Percentiles rank a stretch among this genome's conserved stretches.
Conservation (phyloP, 2,797 vertebrate genomes). For the Chrosomus eos region DNA sequence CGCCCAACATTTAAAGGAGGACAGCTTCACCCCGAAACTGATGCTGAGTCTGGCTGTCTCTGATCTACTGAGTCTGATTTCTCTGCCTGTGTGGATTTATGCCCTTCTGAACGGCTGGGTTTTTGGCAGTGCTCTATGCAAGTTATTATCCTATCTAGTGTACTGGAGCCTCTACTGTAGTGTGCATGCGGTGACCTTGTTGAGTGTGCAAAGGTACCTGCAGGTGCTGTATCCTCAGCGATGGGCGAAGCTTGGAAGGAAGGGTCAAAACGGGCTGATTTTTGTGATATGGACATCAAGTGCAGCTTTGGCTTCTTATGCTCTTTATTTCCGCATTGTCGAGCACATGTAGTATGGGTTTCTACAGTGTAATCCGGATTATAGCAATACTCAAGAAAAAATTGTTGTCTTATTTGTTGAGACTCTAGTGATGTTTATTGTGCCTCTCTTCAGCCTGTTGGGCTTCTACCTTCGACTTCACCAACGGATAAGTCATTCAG, state of each 20-base stretch:
- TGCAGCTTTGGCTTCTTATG: constrained; percentile 42
- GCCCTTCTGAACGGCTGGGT: constrained; percentile 54
- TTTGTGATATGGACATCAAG: constrained; percentile 53
- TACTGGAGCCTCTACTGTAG: constrained; percentile 63
- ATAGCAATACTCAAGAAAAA: constrained; percentile 8
- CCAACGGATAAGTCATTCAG: constrained; percentile 50
- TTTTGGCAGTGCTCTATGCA: constrained; percentile 59
- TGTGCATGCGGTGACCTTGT: constrained; percentile 46
- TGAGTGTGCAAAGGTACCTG: constrained; percentile 69
- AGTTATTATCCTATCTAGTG: constrained; percentile 48
- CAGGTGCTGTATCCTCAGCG: constrained; percentile 60
- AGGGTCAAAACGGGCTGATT: constrained; percentile 50
- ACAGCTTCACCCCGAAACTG: constrained; percentile 61
- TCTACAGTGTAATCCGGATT: constrained; percentile 18
- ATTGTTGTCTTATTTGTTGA: constrained; percentile 32
- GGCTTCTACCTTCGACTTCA: constrained; percentile 58
- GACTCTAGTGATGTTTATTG: constrained; percentile 46
- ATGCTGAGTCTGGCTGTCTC: constrained; percentile 69
- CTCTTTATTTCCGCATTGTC: not conserved
- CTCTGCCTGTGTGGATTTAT: constrained; percentile 65
- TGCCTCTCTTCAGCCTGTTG: constrained; percentile 48
- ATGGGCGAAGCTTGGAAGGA: constrained; percentile 49
- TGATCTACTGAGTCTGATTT: constrained; percentile 66
- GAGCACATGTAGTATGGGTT: not conserved
- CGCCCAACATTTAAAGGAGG: constrained; percentile 53